phyloP scores from a whole-genome alignment of 2,113 vertebrate species.

The Phyllopteryx taeniolatus region DNA sequence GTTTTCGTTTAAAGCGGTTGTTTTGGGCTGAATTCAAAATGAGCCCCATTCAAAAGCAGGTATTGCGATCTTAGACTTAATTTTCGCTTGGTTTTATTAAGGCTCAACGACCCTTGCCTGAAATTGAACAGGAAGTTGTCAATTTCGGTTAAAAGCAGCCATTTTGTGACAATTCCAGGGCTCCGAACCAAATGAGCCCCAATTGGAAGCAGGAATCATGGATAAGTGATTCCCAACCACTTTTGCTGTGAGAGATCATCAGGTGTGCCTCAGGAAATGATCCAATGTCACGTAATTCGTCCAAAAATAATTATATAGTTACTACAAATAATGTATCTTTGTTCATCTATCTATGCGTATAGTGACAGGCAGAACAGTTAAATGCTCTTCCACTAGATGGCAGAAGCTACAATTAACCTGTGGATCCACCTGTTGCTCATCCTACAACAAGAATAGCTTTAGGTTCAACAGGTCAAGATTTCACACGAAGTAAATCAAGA shows the following conservation, averaged over 20 bases:
- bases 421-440: neutral
- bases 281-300: neutral
- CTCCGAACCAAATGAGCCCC: too few relatives aligned
- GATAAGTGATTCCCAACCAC: too few relatives aligned
- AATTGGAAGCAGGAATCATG: too few relatives aligned
- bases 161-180: neutral
- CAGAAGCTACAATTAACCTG: neutral
- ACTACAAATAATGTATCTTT: neutral
- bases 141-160: too few relatives aligned
- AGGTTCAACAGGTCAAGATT: neutral
- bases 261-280: neutral
- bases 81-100: too few relatives aligned
- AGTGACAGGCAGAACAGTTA: neutral
- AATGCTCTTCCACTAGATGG: neutral
- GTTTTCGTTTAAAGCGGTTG: too few relatives aligned
- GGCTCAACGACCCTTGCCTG: too few relatives aligned
- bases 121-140: neutral
- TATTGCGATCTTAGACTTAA: too few relatives aligned
- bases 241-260: neutral
- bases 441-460: too few relatives aligned
- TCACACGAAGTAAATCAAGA: too few relatives aligned
- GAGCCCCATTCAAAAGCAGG: too few relatives aligned
- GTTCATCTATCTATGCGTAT: neutral
- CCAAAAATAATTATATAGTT: neutral
- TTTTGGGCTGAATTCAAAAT: too few relatives aligned